phyloP scores from a whole-genome alignment of 1,140 invertebrate species.

The Andrena cerasifolii region DNA sequence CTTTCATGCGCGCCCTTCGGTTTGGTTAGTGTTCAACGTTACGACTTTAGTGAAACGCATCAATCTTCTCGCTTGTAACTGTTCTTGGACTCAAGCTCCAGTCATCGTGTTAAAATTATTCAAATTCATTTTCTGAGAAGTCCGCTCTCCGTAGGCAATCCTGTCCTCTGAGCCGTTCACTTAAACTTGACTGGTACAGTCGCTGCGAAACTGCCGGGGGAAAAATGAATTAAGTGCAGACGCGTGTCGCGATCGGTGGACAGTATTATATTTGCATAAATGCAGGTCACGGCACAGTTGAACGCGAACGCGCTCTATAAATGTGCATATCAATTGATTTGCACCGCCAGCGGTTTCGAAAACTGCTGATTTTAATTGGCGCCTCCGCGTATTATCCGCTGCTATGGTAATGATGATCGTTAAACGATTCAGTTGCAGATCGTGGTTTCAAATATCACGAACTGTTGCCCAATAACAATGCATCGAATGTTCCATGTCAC shows the following conservation, averaged over 20 bases:
- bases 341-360: constrained; percentile 2
- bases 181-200: neutral
- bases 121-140: constrained; percentile 31
- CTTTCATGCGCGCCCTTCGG: neutral
- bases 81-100: neutral
- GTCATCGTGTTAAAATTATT: constrained; percentile 34
- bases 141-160: neutral
- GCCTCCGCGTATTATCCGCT: neutral
- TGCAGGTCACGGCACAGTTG: constrained; percentile 29
- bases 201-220: constrained; percentile 32
- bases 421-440: neutral
- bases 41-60: neutral
- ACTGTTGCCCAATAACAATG: too few relatives aligned
- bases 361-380: constrained; percentile 5
- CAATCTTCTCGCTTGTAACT: constrained; percentile 20
- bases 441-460: too few relatives aligned
- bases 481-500: too few relatives aligned
- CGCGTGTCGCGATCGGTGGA: constrained; percentile 32
- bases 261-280: constrained; percentile 64
- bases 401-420: constrained; percentile 18
- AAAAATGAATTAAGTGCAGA: constrained; percentile 62
- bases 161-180: neutral
- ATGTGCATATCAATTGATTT: constrained; percentile 41
- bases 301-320: constrained; percentile 12
- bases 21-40: constrained; percentile 1